Evolutionary conservation across 2,797 vertebrate species (phyloP).

Genomic region (Coluber constrictor): DNA sequence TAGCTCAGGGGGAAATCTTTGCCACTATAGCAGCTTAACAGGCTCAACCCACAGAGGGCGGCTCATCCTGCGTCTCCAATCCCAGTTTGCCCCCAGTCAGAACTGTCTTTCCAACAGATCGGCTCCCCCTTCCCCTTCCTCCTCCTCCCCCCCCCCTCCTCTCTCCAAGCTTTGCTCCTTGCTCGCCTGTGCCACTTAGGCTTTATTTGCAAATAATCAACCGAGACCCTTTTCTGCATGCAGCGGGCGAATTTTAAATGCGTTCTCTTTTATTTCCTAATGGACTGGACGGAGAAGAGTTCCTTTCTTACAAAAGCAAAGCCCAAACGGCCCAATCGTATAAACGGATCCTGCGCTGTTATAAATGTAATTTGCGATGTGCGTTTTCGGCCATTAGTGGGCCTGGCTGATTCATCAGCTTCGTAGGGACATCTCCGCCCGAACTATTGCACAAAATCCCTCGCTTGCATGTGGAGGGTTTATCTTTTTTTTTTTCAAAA

Average conservation of each 20-base stretch:
- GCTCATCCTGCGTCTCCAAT: not conserved
- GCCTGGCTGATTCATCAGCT: not conserved
- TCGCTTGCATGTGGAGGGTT: not conserved
- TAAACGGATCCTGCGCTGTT: not conserved
- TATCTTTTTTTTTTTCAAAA: too few species aligned
- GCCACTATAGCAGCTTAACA: not conserved
- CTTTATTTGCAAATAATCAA: conserved; percentile 8
- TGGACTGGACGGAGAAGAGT: not conserved
- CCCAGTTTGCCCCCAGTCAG: not conserved
- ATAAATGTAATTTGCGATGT: not conserved
- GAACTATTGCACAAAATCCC: not conserved
- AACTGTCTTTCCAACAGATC: not conserved
- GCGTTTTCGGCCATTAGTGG: not conserved
- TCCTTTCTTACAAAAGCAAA: not conserved
- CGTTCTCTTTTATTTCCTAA: not conserved
- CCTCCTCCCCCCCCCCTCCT: too few species aligned
- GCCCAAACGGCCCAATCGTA: not conserved
- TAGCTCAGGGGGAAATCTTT: not conserved
- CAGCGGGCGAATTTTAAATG: not conserved
- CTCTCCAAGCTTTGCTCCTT: not conserved
- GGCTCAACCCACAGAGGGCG: not conserved
- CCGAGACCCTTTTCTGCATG: not conserved
- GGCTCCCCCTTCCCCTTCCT: not conserved
- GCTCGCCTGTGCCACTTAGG: not conserved
- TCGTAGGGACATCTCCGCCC: not conserved